Evolutionary conservation across 2,888 invertebrate species (phyloP).

Genomic region (Catocala sponsa): DNA sequence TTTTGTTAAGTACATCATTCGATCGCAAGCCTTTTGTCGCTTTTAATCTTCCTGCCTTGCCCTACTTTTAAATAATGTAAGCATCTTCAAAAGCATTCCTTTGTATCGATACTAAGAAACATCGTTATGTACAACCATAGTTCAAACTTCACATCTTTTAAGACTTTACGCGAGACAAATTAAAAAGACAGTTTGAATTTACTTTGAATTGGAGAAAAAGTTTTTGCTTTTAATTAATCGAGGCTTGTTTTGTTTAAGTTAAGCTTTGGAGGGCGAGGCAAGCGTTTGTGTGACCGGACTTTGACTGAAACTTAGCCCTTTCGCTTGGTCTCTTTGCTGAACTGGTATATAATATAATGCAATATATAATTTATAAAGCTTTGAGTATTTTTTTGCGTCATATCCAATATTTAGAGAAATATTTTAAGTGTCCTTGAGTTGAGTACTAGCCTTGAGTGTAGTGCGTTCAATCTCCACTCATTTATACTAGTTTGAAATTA

Average conservation of each 20-base stretch:
- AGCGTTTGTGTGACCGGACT: background rate
- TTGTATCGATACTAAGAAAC: background rate
- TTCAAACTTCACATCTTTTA: constrained; percentile 17
- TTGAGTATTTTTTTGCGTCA: no score
- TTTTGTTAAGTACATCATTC: no score
- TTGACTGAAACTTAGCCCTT: background rate
- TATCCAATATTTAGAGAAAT: no score
- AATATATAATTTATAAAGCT: no score
- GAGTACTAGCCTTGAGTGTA: no score
- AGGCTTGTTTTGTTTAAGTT: constrained; percentile 25
- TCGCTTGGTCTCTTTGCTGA: background rate
- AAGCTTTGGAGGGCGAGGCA: background rate
- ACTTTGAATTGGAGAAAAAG: constrained; percentile 40
- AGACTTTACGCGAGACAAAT: constrained; percentile 40
- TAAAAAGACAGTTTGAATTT: constrained; percentile 47
- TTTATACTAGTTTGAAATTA: no score
- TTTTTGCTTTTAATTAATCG: constrained; percentile 21
- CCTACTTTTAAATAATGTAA: no score
- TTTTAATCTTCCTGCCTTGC: no score
- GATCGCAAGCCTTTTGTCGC: no score
- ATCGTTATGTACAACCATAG: constrained; percentile 3
- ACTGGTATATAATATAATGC: background rate
- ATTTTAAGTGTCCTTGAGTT: no score
- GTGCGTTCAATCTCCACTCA: no score
- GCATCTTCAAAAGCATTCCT: no score